Conservation (phyloP, 2,888 invertebrate species). For the Rhagophthalmus giganteus region DNA sequence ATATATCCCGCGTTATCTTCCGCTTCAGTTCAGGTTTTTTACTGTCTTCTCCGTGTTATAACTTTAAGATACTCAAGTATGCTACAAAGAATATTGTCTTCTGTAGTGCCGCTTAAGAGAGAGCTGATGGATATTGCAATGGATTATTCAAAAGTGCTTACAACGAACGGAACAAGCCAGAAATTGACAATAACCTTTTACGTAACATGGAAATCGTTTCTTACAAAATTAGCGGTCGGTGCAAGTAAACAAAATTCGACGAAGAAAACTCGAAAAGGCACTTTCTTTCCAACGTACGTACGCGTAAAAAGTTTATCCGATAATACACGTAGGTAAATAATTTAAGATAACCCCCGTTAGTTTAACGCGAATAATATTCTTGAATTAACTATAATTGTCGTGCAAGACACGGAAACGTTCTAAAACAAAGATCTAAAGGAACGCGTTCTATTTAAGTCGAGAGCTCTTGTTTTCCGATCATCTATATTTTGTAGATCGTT, state of each 20-base stretch:
- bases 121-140: conserved; percentile 40
- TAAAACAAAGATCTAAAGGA: too few species aligned
- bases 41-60: conserved; percentile 36
- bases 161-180: conserved; percentile 33
- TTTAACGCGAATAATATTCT: background rate
- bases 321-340: background rate
- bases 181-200: conserved; percentile 38
- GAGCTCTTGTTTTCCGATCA: too few species aligned
- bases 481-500: too few species aligned
- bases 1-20: conserved; percentile 36
- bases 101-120: conserved; percentile 37
- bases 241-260: background rate
- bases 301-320: too few species aligned
- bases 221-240: conserved; percentile 4
- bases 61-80: conserved; percentile 36
- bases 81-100: conserved; percentile 41
- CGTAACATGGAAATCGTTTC: conserved; percentile 8
- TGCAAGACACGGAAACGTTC: too few species aligned
- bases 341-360: background rate
- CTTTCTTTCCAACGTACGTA: too few species aligned
- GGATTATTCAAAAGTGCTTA: conserved; percentile 44
- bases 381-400: too few species aligned
- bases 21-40: conserved; percentile 35
- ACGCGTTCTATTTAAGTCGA: too few species aligned
- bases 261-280: too few species aligned